These are phyloP conservation scores for Sebastes aleutianus DNA, from an alignment of 2,797 vertebrate species.

Conservation along the genomic window DNA sequence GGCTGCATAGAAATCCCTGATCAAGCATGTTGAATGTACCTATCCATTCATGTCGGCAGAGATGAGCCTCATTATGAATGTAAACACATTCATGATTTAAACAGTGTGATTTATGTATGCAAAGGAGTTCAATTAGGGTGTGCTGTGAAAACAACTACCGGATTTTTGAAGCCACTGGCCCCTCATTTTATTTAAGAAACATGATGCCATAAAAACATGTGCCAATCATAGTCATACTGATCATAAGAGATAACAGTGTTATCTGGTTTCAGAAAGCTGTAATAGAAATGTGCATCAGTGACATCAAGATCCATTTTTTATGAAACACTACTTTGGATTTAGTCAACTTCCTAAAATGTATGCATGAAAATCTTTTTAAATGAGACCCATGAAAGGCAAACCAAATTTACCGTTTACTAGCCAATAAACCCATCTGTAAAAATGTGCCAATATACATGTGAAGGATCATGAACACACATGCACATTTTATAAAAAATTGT, in stretches of 20 bases:
- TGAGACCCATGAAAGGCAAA: neutral
- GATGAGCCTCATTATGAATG: conserved; percentile 57
- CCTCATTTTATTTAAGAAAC: conserved; percentile 1
- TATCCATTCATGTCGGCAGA: conserved; percentile 39
- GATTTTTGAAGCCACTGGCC: neutral
- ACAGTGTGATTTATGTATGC: conserved; percentile 39
- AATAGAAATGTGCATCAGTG: neutral
- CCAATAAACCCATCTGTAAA: conserved; percentile 10
- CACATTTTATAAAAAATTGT: conserved; percentile 27
- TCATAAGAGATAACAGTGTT: neutral
- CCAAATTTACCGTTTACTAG: neutral
- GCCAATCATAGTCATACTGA: neutral
- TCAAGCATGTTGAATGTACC: conserved; percentile 66
- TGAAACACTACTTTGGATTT: neutral
- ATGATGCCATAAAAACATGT: neutral
- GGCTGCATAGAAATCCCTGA: conserved; percentile 36
- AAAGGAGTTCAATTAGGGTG: conserved; percentile 20
- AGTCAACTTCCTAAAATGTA: neutral
- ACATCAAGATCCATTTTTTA: conserved; percentile 3
- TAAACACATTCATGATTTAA: conserved; percentile 50
- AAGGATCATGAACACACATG: conserved; percentile 16
- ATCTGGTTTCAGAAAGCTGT: neutral
- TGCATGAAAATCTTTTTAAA: conserved; percentile 32
- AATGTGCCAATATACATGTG: neutral
- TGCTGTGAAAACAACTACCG: conserved; percentile 9